A percentile compares a stretch with the other conserved stretches of the same genome.
phyloP scores from a whole-genome alignment of 1,140 invertebrate species.

The Vanessa atalanta region DNA sequence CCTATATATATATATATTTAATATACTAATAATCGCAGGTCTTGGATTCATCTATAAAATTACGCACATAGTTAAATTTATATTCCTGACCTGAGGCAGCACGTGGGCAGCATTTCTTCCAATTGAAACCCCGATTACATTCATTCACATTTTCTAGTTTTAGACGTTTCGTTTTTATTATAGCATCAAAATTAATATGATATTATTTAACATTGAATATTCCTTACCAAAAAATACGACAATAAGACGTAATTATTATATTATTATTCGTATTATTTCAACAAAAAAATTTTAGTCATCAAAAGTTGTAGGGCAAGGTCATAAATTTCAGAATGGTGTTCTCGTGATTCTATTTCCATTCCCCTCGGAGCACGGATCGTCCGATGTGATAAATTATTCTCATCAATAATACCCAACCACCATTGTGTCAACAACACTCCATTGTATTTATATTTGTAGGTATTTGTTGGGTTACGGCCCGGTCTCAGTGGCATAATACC shows the following conservation, averaged over 20 bases:
- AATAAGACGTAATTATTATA: background rate
- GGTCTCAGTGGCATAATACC: constrained; percentile 23
- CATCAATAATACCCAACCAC: constrained; percentile 63
- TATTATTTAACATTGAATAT: background rate
- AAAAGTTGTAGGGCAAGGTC: constrained; percentile 27
- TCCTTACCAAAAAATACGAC: background rate
- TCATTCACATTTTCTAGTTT: constrained; percentile 27
- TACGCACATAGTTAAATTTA: too few species aligned
- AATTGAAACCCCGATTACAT: constrained; percentile 18
- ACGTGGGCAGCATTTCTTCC: constrained; percentile 23
- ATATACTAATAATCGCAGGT: too few species aligned
- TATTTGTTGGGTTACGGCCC: constrained; percentile 42
- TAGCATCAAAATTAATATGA: background rate
- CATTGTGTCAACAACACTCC: constrained; percentile 63
- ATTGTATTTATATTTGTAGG: constrained; percentile 52
- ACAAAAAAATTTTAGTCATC: constrained; percentile 34
- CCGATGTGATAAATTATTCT: constrained; percentile 64
- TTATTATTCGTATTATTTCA: background rate
- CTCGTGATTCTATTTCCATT: constrained; percentile 45
- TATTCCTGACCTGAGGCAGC: constrained; percentile 15
- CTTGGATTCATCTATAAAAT: too few species aligned
- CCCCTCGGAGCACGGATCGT: constrained; percentile 57
- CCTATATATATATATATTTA: too few species aligned
- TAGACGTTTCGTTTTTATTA: constrained; percentile 30
- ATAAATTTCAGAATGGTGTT: constrained; percentile 36